Base-by-base conservation (phyloP, 2,113 vertebrate species). In the Tetraodon nigroviridis region DNA sequence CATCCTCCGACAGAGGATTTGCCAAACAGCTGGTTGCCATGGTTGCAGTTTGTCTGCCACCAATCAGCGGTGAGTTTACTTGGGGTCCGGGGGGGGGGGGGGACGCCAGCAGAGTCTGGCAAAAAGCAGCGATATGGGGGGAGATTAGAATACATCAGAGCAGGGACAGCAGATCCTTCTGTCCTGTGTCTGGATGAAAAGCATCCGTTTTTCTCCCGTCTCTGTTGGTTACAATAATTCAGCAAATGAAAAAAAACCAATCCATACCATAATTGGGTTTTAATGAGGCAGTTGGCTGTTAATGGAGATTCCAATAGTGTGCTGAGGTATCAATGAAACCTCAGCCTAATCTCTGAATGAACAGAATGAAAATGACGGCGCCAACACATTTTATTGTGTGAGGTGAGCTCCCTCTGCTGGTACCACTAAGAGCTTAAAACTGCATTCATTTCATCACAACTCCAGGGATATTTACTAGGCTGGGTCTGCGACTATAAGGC, bases 11-110 rank as follows among this genome's bases (percentile, higher is more conserved):
- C 66, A 53, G 58, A 59, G 54, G 57, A 78, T 79, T 79, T 61
- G 58, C 68, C 66, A 83, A 88, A 85, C 84, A 84, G 78, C 86
- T 82, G 83, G 84, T 88, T 88, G 71, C 83, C 81, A 83, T 85
- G 80, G 86, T 58, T 71, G 59, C 84, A 41, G 54, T 40, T 68
- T 61, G 49, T 62, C 63, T 37, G 24, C 48, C 57, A 64, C 84
- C 76, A 85, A 86, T 84, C 57, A 41, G 59, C 55, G 50, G 58
- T 19, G 41, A 60, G 54, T 71, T 75, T 76, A 72, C 50, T 73
- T 44, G 64, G 67, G n/a, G 16, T 18, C 74, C 65, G 49, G 46
- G 32, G 42, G 16, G 58, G 42, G 14, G 62, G 67, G 65, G 73
- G 57, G 32, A 51, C 55, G 46, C 20, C 48, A 58, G 57, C 64